Evolutionary conservation across 2,888 invertebrate species (phyloP), one percentile per base, ranked within the genome.

Genomic region (Lasioglossum figueresi): DNA sequence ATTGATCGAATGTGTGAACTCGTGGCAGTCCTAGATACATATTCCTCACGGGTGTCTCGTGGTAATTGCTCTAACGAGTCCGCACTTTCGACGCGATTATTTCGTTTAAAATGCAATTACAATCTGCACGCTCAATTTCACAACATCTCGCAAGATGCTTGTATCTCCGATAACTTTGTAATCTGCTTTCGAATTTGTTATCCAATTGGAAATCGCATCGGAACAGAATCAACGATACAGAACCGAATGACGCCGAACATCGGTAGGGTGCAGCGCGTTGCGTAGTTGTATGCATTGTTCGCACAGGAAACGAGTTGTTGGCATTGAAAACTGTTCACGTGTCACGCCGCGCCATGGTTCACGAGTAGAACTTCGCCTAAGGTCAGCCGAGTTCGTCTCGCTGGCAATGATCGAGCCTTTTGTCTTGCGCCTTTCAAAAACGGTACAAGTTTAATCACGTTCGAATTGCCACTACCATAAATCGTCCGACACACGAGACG

Each of bases 321-420:
- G 83, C 90, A 90, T 89, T 89, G 89, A 88, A 88, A 88, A 83
- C 76, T 74, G 78, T 78, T 86, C 85, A 85, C 83, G 84, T 83
- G 82, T 80, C 78, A 71, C 40, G 43, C 56, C 27, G 52, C 27
- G 59, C 48, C 76, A n/a, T 40, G 31, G 56, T 71, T 79, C 70
- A 70, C 63, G 76, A 85, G 76, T 73, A 37, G 31, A 79, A 40
- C 70, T 84, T 70, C 66, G 71, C 70, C 52, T 83, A 78, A 77
- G 34, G 59, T 82, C 52, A 74, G 3, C 27, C 23, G 48, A 16
- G 23, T 73, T 73, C 52, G 48, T 52, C 23, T n/a, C 23, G 23
- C 40, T 23, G 31, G 19, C 40, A 43, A 59, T 31, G 40, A n/a
- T 70, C 70, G 70, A 70, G 40, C 23, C 68, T 37, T 68, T 68